phyloP scores from a whole-genome alignment of 1,140 invertebrate species.

The Lysiphlebus fabarum region DNA sequence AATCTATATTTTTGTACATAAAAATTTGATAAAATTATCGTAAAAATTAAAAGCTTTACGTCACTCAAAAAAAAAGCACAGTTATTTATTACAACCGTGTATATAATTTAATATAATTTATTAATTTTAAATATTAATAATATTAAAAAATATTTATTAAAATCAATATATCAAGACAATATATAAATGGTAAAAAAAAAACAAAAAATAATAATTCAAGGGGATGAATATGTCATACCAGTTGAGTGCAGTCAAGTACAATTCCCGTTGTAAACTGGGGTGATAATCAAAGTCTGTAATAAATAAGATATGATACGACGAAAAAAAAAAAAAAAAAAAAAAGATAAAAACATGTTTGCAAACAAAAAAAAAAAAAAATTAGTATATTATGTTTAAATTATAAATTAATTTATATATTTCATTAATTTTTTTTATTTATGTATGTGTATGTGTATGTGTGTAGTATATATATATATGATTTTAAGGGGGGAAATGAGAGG shows the following conservation, averaged over 20 bases:
- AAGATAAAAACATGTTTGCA: background rate
- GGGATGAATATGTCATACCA: constrained; percentile 17
- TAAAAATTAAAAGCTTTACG: no score
- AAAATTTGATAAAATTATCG: no score
- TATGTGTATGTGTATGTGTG: constrained; percentile 5
- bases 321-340: constrained; percentile 9
- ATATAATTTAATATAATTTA: no score
- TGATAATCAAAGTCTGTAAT: constrained; percentile 23
- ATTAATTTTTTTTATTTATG: constrained; percentile 8
- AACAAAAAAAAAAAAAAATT: constrained; percentile 16
- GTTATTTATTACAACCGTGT: no score
- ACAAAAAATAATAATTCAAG: background rate
- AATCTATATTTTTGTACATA: no score
- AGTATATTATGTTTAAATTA: constrained; percentile 23
- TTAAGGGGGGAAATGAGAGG: no score
- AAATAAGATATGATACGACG: background rate
- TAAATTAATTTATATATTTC: constrained; percentile 24
- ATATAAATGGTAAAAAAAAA: constrained; percentile 12
- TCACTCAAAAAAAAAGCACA: no score
- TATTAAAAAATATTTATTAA: no score
- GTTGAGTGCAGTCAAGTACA: constrained; percentile 20
- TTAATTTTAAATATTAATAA: no score
- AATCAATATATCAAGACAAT: constrained; percentile 21
- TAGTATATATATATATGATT: constrained; percentile 6
- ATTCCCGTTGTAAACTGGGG: constrained; percentile 20